Evolutionary conservation across 2,797 vertebrate species (phyloP), one percentile per base, ranked within the genome.

Genomic region (Acanthurus leucopareius): DNA sequence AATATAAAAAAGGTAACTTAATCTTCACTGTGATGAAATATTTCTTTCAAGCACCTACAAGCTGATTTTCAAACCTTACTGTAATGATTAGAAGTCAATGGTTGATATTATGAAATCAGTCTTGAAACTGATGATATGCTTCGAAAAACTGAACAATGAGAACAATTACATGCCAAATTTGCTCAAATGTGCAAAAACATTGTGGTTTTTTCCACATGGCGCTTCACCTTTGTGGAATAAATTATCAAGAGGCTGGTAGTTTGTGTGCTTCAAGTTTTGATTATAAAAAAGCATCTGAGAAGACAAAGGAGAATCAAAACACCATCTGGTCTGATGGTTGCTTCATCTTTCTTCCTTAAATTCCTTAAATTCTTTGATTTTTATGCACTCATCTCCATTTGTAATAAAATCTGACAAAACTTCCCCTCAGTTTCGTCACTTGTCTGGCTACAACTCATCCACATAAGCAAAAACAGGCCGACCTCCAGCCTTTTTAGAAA

Each of bases 391-490:
- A 57, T 81, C 60, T 11, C 7, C 69, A 60, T 69, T 63, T 76
- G 74, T 67, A 44, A 69, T 73, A 66, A 67, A 80, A 76, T 57
- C 77, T 58, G 35, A 63, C 63, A n/a, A 40, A 38, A 44, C 11
- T 45, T 71, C 59, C 48, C 38, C 38, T 40, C 38, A 9, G 44
- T 51, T 70, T 60, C 58, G 62, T 67, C 52, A 58, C 73, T 63
- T 66, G 47, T 67, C 64, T 51, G 84, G 76, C 72, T 68, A 14
- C 44, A 76, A 78, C 42, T 71, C 57, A 69, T 49, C 58, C 54
- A 60, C 28, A 38, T 5, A 11, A 74, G 48, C 56, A 62, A 70
- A 72, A 28, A 44, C 69, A 38, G 22, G 57, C 25, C 19, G 13
- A 47, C 76, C 54, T 74, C 69, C 57, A 38, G 52, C 17, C 28